Percentiles rank a stretch among this genome's conserved stretches.
phyloP scores from a whole-genome alignment of 2,888 invertebrate genomes.

The Coelopa pilipes region DNA sequence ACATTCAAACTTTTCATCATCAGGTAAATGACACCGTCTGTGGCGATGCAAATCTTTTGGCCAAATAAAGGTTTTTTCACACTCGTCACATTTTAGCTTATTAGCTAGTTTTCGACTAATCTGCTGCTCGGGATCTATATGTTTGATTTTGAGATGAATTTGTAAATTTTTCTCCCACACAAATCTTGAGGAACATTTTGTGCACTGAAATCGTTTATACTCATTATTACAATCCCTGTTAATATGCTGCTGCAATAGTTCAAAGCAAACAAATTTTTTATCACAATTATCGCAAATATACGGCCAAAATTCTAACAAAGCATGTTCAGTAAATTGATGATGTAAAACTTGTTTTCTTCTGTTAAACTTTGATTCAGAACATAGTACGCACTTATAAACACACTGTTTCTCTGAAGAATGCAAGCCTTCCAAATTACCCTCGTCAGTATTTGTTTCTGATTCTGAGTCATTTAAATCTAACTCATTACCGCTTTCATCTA shows the following conservation, averaged over 20 bases:
- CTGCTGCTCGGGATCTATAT: slow-evolving; percentile 54
- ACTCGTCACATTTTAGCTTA: slow-evolving; percentile 72
- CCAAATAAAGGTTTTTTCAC: slow-evolving; percentile 74
- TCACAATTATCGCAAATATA: slow-evolving; percentile 69
- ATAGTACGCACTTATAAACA: slow-evolving; percentile 55
- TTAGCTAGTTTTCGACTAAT: slow-evolving; percentile 53
- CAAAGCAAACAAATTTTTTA: slow-evolving; percentile 69
- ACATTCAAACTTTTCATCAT: slow-evolving; percentile 70
- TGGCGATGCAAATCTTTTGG: slow-evolving; percentile 75
- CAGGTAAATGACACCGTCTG: slow-evolving; percentile 72
- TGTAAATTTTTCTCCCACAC: slow-evolving; percentile 59
- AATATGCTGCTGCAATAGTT: slow-evolving; percentile 69
- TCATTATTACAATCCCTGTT: slow-evolving; percentile 60
- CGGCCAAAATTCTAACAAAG: slow-evolving; percentile 62
- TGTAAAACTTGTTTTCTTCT: slow-evolving; percentile 50
- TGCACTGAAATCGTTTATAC: slow-evolving; percentile 52
- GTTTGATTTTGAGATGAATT: slow-evolving; percentile 50
- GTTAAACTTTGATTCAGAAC: slow-evolving; percentile 45
- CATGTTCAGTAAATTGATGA: slow-evolving; percentile 55
- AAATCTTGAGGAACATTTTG: slow-evolving; percentile 56
- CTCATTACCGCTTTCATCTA: slow-evolving; percentile 59
- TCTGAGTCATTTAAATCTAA: slow-evolving; percentile 62
- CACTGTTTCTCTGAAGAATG: background rate
- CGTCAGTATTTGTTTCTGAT: slow-evolving; percentile 49
- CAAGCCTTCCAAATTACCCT: too few species aligned